Evolutionary conservation across 2,888 invertebrate genomes (phyloP).

Genomic region (Caenorhabditis sp.): DNA sequence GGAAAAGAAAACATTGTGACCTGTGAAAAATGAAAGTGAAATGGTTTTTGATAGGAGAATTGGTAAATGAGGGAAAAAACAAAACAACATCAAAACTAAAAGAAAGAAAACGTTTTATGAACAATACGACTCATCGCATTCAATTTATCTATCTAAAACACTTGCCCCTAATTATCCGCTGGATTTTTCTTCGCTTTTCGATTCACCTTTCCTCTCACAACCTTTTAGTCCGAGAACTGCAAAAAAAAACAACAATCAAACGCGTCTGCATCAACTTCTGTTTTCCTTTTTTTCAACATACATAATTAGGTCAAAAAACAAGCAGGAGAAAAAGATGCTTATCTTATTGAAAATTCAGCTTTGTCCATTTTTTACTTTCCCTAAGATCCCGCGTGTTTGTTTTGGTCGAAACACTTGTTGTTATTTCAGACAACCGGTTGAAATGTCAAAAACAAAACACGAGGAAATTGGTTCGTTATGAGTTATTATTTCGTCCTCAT

Average conservation of each 20-base stretch:
- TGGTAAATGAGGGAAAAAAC: too few relatives aligned
- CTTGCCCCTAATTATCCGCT: conserved; percentile 2
- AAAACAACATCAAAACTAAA: too few relatives aligned
- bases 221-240: background rate
- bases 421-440: background rate
- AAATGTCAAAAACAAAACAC: background rate
- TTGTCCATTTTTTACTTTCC: background rate
- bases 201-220: background rate
- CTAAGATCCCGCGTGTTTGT: background rate
- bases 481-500: background rate
- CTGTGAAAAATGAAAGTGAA: too few relatives aligned
- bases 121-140: background rate
- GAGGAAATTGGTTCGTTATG: background rate
- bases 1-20: too few relatives aligned
- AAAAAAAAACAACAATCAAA: background rate
- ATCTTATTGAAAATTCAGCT: background rate
- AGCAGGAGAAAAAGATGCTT: background rate
- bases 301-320: background rate
- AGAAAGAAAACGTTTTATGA: too few relatives aligned
- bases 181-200: background rate
- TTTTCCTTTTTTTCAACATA: background rate
- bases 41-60: too few relatives aligned
- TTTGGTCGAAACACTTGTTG: background rate
- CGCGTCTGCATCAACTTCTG: background rate
- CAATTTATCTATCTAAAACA: conserved; percentile 1